phyloP scores from a whole-genome alignment of 1,140 invertebrate genomes.

The Glossosoma conforme region DNA sequence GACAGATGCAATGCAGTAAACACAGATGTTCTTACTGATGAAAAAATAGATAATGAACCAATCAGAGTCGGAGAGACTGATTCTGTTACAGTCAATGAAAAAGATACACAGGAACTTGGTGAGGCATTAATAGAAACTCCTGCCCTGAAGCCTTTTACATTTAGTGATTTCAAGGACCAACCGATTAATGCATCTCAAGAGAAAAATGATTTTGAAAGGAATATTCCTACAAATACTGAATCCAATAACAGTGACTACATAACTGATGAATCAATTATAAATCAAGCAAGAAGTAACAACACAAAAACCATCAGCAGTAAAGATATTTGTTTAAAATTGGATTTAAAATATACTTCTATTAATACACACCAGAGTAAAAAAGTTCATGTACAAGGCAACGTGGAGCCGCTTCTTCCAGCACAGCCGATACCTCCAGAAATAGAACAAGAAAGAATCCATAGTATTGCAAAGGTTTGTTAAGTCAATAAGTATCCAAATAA shows the following conservation, averaged over 20 bases:
- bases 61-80: constrained; percentile 7
- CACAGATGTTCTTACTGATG: constrained; percentile 9
- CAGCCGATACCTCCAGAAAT: constrained; percentile 65
- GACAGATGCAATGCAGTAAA: constrained; percentile 19
- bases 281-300: too few species aligned
- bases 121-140: too few species aligned
- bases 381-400: constrained; percentile 7
- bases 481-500: constrained; percentile 6
- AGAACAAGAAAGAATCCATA: constrained; percentile 67
- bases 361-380: constrained; percentile 6
- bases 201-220: constrained; percentile 7
- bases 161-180: constrained; percentile 46
- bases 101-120: constrained; percentile 7
- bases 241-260: too few species aligned
- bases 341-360: constrained; percentile 11
- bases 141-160: constrained; percentile 43
- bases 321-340: constrained; percentile 1
- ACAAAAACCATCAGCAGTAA: neutral
- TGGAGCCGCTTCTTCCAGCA: constrained; percentile 47
- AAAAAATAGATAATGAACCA: constrained; percentile 10
- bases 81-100: neutral
- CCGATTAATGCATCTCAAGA: constrained; percentile 25
- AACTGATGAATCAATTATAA: too few species aligned
- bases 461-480: constrained; percentile 81
- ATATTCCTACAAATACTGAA: neutral